Evolutionary conservation across 2,888 invertebrate species (phyloP).

Genomic region (Tribolium freemani): DNA sequence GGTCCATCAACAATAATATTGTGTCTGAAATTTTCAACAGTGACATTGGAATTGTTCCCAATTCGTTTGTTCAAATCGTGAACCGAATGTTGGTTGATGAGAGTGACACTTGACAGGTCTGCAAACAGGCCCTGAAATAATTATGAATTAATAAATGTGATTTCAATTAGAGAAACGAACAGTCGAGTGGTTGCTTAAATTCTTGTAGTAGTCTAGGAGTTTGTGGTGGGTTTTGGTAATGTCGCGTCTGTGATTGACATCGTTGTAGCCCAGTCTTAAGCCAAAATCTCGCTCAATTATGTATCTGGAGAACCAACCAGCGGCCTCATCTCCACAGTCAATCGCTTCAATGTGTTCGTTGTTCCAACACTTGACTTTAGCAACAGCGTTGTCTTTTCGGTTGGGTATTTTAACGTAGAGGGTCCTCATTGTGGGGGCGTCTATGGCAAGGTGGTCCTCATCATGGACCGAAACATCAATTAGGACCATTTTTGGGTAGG

Average conservation of each 20-base stretch:
- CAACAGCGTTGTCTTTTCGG: constrained; percentile 48
- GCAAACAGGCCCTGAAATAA: constrained; percentile 68
- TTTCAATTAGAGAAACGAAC: constrained; percentile 54
- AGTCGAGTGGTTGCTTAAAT: constrained; percentile 57
- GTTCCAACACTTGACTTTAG: constrained; percentile 50
- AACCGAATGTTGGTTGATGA: constrained; percentile 71
- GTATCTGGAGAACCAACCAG: constrained; percentile 73
- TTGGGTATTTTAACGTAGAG: constrained; percentile 67
- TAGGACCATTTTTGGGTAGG: constrained; percentile 68
- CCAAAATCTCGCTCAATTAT: constrained; percentile 60
- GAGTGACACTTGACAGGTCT: constrained; percentile 71
- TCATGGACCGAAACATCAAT: constrained; percentile 67
- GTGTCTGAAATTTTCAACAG: constrained; percentile 71
- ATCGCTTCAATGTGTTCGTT: constrained; percentile 67
- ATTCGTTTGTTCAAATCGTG: constrained; percentile 69
- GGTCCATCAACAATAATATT: constrained; percentile 71
- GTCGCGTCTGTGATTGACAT: constrained; percentile 55
- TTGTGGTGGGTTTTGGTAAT: constrained; percentile 54
- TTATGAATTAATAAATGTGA: not conserved
- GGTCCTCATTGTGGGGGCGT: constrained; percentile 68
- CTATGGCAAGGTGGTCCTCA: constrained; percentile 65
- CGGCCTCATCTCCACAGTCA: constrained; percentile 76
- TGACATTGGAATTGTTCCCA: constrained; percentile 61
- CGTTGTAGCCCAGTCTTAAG: constrained; percentile 63
- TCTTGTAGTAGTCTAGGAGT: constrained; percentile 56